Conservation (phyloP, 64 coral and sea anemone species). For the Porites lutea region DNA sequence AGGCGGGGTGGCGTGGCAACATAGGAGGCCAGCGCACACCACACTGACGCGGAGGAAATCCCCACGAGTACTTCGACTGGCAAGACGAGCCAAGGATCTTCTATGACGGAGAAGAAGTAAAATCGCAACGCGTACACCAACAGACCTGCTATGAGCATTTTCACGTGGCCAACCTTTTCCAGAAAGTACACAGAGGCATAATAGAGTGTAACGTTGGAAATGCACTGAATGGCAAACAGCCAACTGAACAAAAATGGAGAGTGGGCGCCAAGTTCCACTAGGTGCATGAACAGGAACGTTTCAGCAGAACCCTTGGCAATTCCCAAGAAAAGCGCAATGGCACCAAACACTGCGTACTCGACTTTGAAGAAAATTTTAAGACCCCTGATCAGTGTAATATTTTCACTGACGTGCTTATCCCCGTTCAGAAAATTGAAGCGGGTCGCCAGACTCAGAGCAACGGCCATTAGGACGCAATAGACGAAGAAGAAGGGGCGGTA, state of each 20-base stretch:
- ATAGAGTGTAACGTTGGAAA: slow-evolving; percentile 79
- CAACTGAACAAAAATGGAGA: slow-evolving; percentile 85
- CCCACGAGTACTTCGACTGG: slow-evolving; percentile 90
- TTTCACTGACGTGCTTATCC: slow-evolving; percentile 48
- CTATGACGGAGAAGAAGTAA: slow-evolving; percentile 89
- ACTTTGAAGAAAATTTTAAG: slow-evolving; percentile 66
- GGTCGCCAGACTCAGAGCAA: slow-evolving; percentile 79
- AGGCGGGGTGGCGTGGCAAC: slow-evolving; percentile 89
- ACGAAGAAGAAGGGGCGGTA: slow-evolving; percentile 97
- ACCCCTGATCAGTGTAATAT: slow-evolving; percentile 71
- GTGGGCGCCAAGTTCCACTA: slow-evolving; percentile 77
- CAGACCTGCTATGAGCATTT: slow-evolving; percentile 74
- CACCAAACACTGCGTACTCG: slow-evolving; percentile 78
- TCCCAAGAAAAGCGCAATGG: slow-evolving; percentile 82
- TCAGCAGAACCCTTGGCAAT: slow-evolving; percentile 62
- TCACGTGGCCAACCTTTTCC: slow-evolving; percentile 74
- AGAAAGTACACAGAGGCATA: slow-evolving; percentile 80
- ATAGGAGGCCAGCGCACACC: slow-evolving; percentile 84
- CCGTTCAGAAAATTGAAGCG: slow-evolving; percentile 81
- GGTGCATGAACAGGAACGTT: slow-evolving; percentile 79
- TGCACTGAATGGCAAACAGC: slow-evolving; percentile 74
- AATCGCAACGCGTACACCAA: slow-evolving; percentile 76
- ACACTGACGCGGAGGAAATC: slow-evolving; percentile 73
- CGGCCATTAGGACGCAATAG: slow-evolving; percentile 78
- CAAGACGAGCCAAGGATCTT: slow-evolving; percentile 86